A percentile compares a stretch with the other conserved stretches of the same genome.
Evolutionary conservation across 1,140 invertebrate species (phyloP).

Genomic region (Drosophila bipectinata): DNA sequence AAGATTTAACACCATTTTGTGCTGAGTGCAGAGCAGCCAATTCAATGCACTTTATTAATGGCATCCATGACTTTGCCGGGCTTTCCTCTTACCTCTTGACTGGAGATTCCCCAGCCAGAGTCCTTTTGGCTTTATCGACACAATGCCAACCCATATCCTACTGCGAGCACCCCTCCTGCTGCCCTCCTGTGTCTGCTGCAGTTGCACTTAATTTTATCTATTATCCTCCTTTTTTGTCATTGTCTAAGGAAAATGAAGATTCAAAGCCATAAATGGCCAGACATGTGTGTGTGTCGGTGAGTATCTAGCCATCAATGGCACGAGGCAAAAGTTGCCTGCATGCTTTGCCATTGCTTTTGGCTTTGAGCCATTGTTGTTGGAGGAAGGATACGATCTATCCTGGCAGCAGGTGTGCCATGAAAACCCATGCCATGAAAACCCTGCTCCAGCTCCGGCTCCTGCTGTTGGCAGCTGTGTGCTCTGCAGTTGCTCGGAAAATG

Average conservation of each 20-base stretch:
- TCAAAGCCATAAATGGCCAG: conserved; percentile 65
- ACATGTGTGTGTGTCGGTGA: conserved; percentile 24
- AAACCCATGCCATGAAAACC: conserved; percentile 20
- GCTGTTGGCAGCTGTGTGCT: conserved; percentile 41
- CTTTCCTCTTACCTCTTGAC: neutral
- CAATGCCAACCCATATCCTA: conserved; percentile 18
- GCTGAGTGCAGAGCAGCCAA: conserved; percentile 50
- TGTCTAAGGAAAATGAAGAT: conserved; percentile 80
- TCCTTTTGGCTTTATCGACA: neutral
- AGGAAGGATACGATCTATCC: conserved; percentile 36
- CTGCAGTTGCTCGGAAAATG: conserved; percentile 61
- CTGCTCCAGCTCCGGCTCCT: neutral
- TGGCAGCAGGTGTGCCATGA: conserved; percentile 68
- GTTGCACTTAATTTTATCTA: conserved; percentile 82
- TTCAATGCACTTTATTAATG: conserved; percentile 76
- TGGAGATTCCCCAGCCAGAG: neutral
- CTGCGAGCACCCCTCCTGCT: conserved; percentile 1
- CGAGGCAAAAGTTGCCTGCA: conserved; percentile 49
- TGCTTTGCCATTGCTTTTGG: conserved; percentile 24
- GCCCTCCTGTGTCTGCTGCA: conserved; percentile 50
- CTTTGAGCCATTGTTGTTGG: conserved; percentile 30
- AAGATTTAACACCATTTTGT: conserved; percentile 18
- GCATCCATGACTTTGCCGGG: conserved; percentile 50
- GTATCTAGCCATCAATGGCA: conserved; percentile 45
- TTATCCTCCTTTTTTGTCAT: conserved; percentile 75